Base-by-base conservation (phyloP, 1,140 invertebrate species). In the Apis dorsata region DNA sequence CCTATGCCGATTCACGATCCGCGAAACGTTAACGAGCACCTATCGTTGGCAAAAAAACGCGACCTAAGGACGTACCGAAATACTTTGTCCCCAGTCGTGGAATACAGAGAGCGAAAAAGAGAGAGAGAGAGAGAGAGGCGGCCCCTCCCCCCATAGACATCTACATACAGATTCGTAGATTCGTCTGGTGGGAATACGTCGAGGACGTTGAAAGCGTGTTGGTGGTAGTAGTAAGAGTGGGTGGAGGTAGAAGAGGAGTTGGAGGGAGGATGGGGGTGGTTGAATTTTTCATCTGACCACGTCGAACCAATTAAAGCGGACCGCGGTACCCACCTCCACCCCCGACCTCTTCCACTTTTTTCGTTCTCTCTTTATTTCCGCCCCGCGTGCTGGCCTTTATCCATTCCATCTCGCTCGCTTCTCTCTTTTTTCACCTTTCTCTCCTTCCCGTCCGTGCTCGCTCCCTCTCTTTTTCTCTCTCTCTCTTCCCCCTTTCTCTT, bases 231-330 rank as follows among this genome's bases (percentile, higher is more conserved):
- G 65, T 79, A 84, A 83, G 85, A 63, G 60, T 51, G 65, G 71
- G 57, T 60, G 84, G 69, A 53, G 68, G 73, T 24, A 57, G 79
- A 77, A 68, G 87, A 83, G 73, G 77, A 81, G 63, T 12, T 17
- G 73, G 77, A 59, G 76, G 79, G 70, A 69, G 86, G 79, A 81
- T 24, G 78, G 79, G 83, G 90, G 86, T 88, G 90, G 90, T 93
- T 93, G 92, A 93, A 93, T 93, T 93, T 93, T 93, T 93, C 91
- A 93, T 93, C 92, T 93, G 92, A 93, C 92, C 92, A 93, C 92
- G 92, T 93, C 92, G 92, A 93, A 93, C 92, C 92, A 93, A 93
- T 93, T 93, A 93, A 93, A 93, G 91, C 91, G 90, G 89, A 93
- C 92, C 91, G 89, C 88, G 90, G 90, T 90, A 89, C 89, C 91